phyloP scores from a whole-genome alignment of 1,140 invertebrate genomes.

The Drosophila kikkawai region DNA sequence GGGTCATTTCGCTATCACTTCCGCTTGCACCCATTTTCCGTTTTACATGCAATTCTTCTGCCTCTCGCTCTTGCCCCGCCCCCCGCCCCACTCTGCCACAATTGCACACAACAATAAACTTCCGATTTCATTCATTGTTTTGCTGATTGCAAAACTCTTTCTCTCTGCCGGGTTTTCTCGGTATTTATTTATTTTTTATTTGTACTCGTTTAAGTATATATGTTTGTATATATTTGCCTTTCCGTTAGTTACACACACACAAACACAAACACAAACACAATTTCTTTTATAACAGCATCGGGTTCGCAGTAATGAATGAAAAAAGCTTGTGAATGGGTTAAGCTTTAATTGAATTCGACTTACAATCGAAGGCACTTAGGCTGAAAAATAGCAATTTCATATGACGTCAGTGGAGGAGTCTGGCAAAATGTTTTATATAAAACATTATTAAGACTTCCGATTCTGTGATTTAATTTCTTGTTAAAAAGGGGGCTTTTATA shows the following conservation, averaged over 20 bases:
- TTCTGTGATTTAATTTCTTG: background rate
- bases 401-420: conserved; percentile 27
- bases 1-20: conserved; percentile 64
- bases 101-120: conserved; percentile 72
- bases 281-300: conserved; percentile 44
- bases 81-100: conserved; percentile 17
- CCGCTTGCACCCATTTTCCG: conserved; percentile 57
- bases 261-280: conserved; percentile 21
- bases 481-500: background rate
- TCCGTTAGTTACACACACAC: conserved; percentile 56
- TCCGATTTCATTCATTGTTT: conserved; percentile 76
- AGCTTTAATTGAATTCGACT: conserved; percentile 61
- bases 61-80: conserved; percentile 27
- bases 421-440: background rate
- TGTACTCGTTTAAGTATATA: conserved; percentile 4
- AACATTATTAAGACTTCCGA: background rate
- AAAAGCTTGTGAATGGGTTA: conserved; percentile 48
- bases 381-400: conserved; percentile 17
- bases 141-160: conserved; percentile 62
- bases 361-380: conserved; percentile 46
- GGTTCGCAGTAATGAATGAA: conserved; percentile 52
- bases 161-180: conserved; percentile 19
- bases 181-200: conserved; percentile 16
- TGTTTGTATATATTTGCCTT: conserved; percentile 21
- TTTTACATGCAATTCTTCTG: conserved; percentile 58